Conservation (phyloP, 1,140 invertebrate genomes). For the Macrocentrus cingulum region DNA sequence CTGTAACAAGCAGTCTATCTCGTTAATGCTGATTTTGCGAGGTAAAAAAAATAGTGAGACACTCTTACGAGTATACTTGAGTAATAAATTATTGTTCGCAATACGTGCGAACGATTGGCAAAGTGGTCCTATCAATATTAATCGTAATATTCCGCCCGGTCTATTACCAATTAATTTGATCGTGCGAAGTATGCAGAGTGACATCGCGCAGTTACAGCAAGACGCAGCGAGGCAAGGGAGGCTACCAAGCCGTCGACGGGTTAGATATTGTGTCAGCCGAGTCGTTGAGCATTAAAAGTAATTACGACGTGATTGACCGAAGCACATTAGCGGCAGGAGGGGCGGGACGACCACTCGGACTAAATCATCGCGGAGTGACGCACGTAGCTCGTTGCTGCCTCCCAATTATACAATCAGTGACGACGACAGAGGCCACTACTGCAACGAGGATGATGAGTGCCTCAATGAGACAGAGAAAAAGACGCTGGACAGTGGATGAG, state of each 20-base stretch:
- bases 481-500: background rate
- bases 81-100: background rate
- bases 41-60: no score
- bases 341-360: conserved; percentile 35
- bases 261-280: conserved; percentile 59
- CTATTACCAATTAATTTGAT: conserved; percentile 60
- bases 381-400: conserved; percentile 56
- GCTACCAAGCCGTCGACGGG: conserved; percentile 29
- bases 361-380: conserved; percentile 59
- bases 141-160: conserved; percentile 48
- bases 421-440: conserved; percentile 33
- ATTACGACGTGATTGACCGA: conserved; percentile 60
- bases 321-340: conserved; percentile 42
- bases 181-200: conserved; percentile 57
- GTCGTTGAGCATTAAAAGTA: conserved; percentile 59
- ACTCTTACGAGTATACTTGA: no score
- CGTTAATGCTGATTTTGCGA: no score
- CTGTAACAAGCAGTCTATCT: no score
- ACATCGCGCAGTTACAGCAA: conserved; percentile 42
- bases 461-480: conserved; percentile 6
- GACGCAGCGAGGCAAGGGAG: background rate
- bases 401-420: conserved; percentile 59
- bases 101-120: conserved; percentile 36
- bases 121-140: conserved; percentile 54
- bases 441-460: conserved; percentile 24